Evolutionary conservation across 2,888 invertebrate species (phyloP), one percentile per base, ranked within the genome.

Genomic region (Chloromyia formosa): DNA sequence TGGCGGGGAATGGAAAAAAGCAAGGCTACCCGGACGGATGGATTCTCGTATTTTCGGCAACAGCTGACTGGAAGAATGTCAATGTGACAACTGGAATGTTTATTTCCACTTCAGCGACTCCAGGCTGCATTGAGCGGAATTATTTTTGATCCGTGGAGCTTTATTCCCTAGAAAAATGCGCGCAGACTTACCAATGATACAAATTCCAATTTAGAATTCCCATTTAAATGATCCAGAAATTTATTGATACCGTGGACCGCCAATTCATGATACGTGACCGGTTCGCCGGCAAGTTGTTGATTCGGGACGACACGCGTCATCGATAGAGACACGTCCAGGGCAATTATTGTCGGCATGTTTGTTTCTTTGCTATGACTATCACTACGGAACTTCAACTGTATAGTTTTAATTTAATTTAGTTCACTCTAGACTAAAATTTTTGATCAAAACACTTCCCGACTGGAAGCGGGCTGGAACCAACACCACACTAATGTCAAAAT

Each of bases 271-370:
- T 84, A 85, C 0, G 85, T 83, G 0, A 82, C 69, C 0, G 79
- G 75, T 23, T 85, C 84, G 71, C 82, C 82, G 12, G 23, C 14
- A 1, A 7, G 53, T 60, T 74, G 73, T 9, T 75, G 66, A n/a
- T 64, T 72, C 27, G 75, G 62, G 23, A 78, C 42, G 3, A 68
- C 16, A 22, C 84, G 80, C 0, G 84, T 84, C 85, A 85, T 86
- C 35, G 85, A 86, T 18, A 86, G 77, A 1, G 85, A 86, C 12
- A 82, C 82, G 80, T 86, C 85, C 69, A 86, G 78, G 2, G 84
- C 85, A 76, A 86, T 84, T 56, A 86, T 82, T 4, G 85, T 86
- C 20, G 86, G 86, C 86, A 86, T 86, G 78, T 23, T 23, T 23
- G 12, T 18, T 5, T 12, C 14, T 27, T 23, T 20, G 1, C 3